Percentiles rank a stretch among this genome's conserved stretches.
Conservation (phyloP, 2,113 vertebrate species). For the Phodopus roborovskii region DNA sequence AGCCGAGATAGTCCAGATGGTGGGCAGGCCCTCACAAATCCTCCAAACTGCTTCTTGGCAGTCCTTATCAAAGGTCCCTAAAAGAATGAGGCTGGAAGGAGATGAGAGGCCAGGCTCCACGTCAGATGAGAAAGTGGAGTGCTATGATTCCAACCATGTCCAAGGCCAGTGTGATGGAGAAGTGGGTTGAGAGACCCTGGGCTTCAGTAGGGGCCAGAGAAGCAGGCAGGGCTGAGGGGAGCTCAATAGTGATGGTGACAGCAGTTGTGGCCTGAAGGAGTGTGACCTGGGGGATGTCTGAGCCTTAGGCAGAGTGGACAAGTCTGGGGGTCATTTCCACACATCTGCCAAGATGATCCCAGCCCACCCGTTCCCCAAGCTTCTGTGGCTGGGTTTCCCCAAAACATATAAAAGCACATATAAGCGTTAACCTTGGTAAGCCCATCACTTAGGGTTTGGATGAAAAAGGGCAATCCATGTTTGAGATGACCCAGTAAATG, state of each 20-base stretch:
- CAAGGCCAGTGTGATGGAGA: accelerated
- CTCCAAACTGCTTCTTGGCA: neutral
- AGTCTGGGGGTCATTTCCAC: accelerated
- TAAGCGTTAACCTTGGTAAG: neutral
- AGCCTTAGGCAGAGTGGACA: too few species aligned
- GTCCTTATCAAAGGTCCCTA: accelerated
- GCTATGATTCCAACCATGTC: accelerated
- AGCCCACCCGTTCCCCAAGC: neutral
- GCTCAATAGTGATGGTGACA: too few species aligned
- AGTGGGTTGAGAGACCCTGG: accelerated
- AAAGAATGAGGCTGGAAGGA: neutral
- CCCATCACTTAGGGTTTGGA: too few species aligned
- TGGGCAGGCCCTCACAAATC: neutral
- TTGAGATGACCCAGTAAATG: neutral
- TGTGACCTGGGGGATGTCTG: neutral
- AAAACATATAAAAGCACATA: accelerated
- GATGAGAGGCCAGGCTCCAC: accelerated
- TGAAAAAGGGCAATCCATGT: neutral
- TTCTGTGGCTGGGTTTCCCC: neutral
- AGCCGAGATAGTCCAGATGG: accelerated
- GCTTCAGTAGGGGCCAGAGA: neutral
- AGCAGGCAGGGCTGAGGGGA: accelerated
- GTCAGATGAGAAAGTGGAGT: accelerated
- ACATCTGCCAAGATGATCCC: accelerated
- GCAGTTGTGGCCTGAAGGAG: accelerated